Percentiles rank a stretch among this genome's conserved stretches.
These are phyloP conservation scores for Hemicordylus capensis DNA, from an alignment of 2,113 vertebrate species.

Conservation along the genomic window DNA sequence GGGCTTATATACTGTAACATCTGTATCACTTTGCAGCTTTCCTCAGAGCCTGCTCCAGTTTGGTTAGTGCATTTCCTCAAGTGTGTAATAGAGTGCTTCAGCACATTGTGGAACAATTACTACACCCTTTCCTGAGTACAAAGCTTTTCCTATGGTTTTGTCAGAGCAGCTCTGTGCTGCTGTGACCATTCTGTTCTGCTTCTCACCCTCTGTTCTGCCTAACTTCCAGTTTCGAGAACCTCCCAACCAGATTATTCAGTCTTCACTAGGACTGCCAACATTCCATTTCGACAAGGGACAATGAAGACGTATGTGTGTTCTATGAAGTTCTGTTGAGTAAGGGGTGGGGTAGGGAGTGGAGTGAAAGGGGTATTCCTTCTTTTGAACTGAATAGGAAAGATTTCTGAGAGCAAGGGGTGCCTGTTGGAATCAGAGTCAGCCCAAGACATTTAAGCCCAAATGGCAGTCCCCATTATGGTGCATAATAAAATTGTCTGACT, in stretches of 20 bases:
- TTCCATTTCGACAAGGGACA: background rate
- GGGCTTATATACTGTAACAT: background rate
- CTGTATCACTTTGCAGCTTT: background rate
- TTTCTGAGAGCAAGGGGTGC: background rate
- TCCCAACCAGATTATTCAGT: constrained; percentile 12
- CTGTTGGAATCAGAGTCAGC: background rate
- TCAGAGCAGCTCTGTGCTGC: background rate
- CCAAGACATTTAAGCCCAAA: background rate
- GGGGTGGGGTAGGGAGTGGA: background rate
- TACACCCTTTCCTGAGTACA: background rate
- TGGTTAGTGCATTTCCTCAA: background rate
- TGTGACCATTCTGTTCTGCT: background rate
- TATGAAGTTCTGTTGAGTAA: background rate
- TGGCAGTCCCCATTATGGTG: background rate
- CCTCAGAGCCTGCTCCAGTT: background rate
- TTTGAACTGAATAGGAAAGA: background rate
- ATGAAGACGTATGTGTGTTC: background rate
- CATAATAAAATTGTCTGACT: background rate
- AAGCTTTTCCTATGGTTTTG: background rate
- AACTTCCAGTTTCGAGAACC: background rate
- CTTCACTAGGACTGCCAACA: background rate
- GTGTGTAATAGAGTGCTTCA: background rate
- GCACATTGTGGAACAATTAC: background rate
- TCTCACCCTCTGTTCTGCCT: background rate
- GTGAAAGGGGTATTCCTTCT: background rate